phyloP scores from a whole-genome alignment of 2,888 invertebrate genomes.

The Dolomedes plantarius region DNA sequence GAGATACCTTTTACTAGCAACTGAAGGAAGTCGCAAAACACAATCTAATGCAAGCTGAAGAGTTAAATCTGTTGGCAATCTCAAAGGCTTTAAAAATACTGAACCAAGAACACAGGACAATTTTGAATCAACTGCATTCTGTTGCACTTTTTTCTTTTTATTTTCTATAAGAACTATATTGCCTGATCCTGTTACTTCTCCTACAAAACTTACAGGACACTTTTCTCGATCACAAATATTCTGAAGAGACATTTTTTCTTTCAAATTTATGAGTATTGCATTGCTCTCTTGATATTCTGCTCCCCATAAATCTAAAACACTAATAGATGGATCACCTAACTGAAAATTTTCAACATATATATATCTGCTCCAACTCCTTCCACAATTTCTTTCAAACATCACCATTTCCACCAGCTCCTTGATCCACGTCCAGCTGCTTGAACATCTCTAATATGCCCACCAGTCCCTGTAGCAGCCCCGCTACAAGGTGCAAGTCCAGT shows the following conservation, averaged over 20 bases:
- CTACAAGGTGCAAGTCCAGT: constrained; percentile 97
- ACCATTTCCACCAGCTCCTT: constrained; percentile 95
- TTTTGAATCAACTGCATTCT: constrained; percentile 90
- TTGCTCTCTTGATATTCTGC: constrained; percentile 98
- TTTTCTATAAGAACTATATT: constrained; percentile 78
- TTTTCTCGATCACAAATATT: constrained; percentile 90
- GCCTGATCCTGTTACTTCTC: constrained; percentile 91
- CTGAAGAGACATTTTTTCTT: constrained; percentile 82
- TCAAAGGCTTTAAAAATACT: constrained; percentile 80
- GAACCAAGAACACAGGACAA: constrained; percentile 91
- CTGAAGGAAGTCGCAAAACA: constrained; percentile 89
- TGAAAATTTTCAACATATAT: constrained; percentile 88
- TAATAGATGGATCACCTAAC: constrained; percentile 95
- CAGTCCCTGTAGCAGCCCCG: constrained; percentile 97
- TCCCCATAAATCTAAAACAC: constrained; percentile 95
- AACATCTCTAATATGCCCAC: constrained; percentile 95
- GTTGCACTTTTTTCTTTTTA: constrained; percentile 70
- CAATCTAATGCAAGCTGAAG: constrained; percentile 84
- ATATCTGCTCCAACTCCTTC: constrained; percentile 96
- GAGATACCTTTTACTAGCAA: constrained; percentile 95
- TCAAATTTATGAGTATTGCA: constrained; percentile 86
- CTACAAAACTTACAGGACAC: constrained; percentile 94
- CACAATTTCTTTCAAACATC: constrained; percentile 98
- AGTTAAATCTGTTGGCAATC: constrained; percentile 80
- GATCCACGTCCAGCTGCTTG: constrained; percentile 96